Evolutionary conservation across 2,113 vertebrate genomes (phyloP).

Genomic region (Aythya baeri): DNA sequence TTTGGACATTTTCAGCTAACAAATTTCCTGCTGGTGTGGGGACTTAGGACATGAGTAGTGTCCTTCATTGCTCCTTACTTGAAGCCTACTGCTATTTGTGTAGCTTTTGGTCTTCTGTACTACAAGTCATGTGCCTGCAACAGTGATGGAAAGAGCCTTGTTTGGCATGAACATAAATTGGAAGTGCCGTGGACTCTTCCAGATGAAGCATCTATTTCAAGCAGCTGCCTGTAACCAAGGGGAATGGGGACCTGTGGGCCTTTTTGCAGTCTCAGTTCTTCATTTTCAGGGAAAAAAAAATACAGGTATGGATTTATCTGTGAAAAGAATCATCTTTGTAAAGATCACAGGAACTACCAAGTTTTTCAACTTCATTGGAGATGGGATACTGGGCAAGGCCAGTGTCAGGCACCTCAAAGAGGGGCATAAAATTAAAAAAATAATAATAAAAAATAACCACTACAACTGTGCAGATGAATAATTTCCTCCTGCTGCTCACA

Average conservation of each 20-base stretch:
- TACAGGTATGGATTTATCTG: not conserved
- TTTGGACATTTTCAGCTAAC: constrained; percentile 28
- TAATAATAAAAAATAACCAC: not conserved
- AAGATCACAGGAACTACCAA: not conserved
- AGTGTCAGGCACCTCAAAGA: not conserved
- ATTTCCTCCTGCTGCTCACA: not conserved
- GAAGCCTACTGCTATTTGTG: constrained; percentile 26
- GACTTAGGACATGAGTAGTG: constrained; percentile 39
- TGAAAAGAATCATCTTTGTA: constrained; percentile 11
- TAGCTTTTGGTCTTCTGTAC: constrained; percentile 24
- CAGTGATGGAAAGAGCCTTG: constrained; percentile 13
- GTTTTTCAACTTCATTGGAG: not conserved
- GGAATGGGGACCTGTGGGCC: not conserved
- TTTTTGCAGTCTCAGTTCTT: not conserved
- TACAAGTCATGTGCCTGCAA: not conserved
- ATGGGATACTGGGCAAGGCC: not conserved
- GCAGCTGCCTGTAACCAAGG: not conserved
- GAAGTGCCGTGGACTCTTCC: not conserved
- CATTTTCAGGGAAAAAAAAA: not conserved
- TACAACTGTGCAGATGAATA: not conserved
- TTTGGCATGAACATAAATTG: not conserved
- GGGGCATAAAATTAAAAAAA: not conserved
- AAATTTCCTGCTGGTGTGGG: constrained; percentile 10
- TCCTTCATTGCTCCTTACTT: constrained; percentile 51
- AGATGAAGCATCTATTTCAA: not conserved